phyloP scores from a whole-genome alignment of 2,797 vertebrate species.

The Oryzias sinensis region DNA sequence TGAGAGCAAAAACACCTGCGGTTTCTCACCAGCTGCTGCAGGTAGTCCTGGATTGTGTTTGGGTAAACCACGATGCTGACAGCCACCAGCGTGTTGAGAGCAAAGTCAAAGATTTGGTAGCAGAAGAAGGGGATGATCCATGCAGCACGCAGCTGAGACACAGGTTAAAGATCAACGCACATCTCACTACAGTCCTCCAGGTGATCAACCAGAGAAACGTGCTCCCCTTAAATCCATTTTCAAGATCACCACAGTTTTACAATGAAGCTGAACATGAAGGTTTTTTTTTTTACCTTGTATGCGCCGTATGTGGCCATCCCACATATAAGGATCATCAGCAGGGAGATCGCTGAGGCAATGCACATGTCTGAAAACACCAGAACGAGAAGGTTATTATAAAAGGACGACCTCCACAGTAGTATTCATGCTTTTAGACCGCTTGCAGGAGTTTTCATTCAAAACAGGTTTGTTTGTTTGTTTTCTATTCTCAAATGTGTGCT shows the following conservation, averaged over 20 bases:
- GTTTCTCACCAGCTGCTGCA: conserved; percentile 87
- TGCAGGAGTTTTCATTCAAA: conserved; percentile 1
- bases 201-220: too few relatives aligned
- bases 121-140: conserved; percentile 99
- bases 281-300: conserved; percentile 84
- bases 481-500: conserved; percentile 7
- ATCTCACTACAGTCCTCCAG: neutral
- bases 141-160: conserved; percentile 85
- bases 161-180: conserved; percentile 9
- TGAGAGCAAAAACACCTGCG: neutral
- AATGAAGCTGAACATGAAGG: neutral
- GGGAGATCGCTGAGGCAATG: conserved; percentile 92
- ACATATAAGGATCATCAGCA: conserved; percentile 97
- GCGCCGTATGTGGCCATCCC: conserved; percentile 97
- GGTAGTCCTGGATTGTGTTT: conserved; percentile 91
- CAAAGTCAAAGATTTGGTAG: conserved; percentile 98
- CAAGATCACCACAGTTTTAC: neutral
- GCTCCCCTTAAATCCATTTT: neutral
- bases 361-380: conserved; percentile 84
- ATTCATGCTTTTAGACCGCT: neutral
- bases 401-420: fast-evolving
- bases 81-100: conserved; percentile 90
- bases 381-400: neutral
- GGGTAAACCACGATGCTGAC: conserved; percentile 93
- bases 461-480: conserved; percentile 7